Evolutionary conservation across 1,140 invertebrate genomes (phyloP).

Genomic region (Megathymus violae): DNA sequence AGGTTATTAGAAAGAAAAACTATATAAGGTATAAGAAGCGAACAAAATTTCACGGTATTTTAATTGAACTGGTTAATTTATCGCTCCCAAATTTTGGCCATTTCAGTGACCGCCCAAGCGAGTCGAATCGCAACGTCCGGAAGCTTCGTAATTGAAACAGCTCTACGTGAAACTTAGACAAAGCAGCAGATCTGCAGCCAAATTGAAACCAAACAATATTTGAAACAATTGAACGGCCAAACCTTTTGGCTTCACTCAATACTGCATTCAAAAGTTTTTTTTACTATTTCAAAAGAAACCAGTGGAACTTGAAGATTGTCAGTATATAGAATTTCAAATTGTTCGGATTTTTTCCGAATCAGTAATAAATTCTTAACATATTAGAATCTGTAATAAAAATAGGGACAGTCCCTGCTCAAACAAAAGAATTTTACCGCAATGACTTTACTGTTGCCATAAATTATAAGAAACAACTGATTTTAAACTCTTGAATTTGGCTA

Average conservation of each 20-base stretch:
- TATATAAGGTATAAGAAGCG: not conserved
- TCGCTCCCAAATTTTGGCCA: conserved; percentile 23
- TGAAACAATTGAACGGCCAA: conserved; percentile 61
- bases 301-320: conserved; percentile 27
- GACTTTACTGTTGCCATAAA: conserved; percentile 67
- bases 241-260: conserved; percentile 55
- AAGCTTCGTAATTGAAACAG: conserved; percentile 58
- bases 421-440: conserved; percentile 67
- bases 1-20: no score
- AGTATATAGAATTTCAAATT: conserved; percentile 39
- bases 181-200: conserved; percentile 57
- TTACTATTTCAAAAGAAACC: conserved; percentile 34
- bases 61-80: conserved; percentile 23
- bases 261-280: conserved; percentile 36
- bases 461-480: conserved; percentile 60
- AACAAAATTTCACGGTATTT: not conserved
- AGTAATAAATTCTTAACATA: conserved; percentile 47
- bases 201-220: conserved; percentile 61
- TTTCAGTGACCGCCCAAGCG: conserved; percentile 30
- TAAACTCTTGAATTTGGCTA: conserved; percentile 47
- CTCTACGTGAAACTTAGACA: conserved; percentile 53
- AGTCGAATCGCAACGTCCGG: conserved; percentile 54
- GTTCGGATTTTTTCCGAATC: conserved; percentile 49
- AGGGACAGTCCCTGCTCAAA: conserved; percentile 50
- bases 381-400: conserved; percentile 55